phyloP scores from a whole-genome alignment of 2,888 invertebrate species.

The Volucella bombylans region DNA sequence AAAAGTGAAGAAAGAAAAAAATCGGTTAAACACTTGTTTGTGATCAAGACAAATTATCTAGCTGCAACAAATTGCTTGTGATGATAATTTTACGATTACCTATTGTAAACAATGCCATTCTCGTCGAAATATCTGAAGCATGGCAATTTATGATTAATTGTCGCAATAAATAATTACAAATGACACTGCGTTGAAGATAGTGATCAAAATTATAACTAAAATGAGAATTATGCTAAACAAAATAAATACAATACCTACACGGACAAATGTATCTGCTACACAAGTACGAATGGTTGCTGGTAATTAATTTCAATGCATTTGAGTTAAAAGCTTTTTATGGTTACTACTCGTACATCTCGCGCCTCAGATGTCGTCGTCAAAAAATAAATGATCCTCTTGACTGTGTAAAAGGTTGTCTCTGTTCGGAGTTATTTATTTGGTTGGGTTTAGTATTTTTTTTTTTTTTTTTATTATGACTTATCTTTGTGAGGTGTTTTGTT shows the following conservation, averaged over 20 bases:
- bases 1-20: constrained; percentile 13
- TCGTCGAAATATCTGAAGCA: constrained; percentile 13
- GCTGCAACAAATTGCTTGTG: constrained; percentile 32
- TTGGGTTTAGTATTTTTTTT: not conserved
- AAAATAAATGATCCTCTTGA: constrained; percentile 48
- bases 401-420: constrained; percentile 32
- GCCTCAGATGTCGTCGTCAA: constrained; percentile 50
- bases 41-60: constrained; percentile 64
- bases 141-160: constrained; percentile 59
- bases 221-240: constrained; percentile 57
- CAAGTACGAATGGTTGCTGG: constrained; percentile 5
- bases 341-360: constrained; percentile 22
- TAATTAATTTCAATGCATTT: constrained; percentile 62
- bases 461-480: not conserved
- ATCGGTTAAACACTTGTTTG: constrained; percentile 69
- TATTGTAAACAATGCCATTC: constrained; percentile 29
- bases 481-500: not conserved
- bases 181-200: constrained; percentile 53
- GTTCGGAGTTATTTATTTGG: constrained; percentile 1
- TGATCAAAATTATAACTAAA: constrained; percentile 59
- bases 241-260: constrained; percentile 9
- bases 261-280: constrained; percentile 48
- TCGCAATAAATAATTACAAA: constrained; percentile 56
- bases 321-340: constrained; percentile 70
- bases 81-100: constrained; percentile 21